A percentile compares a stretch with the other conserved stretches of the same genome.
phyloP scores from a whole-genome alignment of 2,888 invertebrate genomes.

The Marronus borbonicus region DNA sequence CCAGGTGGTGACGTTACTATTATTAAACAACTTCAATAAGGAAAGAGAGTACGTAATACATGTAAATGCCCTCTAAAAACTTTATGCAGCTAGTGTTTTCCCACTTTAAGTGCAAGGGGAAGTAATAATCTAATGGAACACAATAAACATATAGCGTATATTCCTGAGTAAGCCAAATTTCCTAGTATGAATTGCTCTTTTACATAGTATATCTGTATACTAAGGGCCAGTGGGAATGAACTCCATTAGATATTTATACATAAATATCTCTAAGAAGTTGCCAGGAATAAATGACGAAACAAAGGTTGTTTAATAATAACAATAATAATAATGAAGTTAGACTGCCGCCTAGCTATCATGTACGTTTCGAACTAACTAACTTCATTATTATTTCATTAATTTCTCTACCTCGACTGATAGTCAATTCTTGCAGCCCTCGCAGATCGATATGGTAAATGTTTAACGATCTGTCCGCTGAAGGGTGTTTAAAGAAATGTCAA shows the following conservation, averaged over 20 bases:
- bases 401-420: too few relatives aligned
- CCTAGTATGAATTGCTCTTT: constrained; percentile 15
- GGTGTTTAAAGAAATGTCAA: too few relatives aligned
- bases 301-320: too few relatives aligned
- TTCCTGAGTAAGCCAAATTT: neutral
- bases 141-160: neutral
- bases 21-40: constrained; percentile 1
- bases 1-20: constrained; percentile 9
- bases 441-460: too few relatives aligned
- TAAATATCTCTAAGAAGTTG: neutral
- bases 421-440: too few relatives aligned
- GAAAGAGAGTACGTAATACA: neutral
- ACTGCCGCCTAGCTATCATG: too few relatives aligned
- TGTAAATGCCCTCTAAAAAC: constrained; percentile 6
- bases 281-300: too few relatives aligned
- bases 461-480: too few relatives aligned
- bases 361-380: too few relatives aligned
- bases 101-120: neutral
- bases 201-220: constrained; percentile 1
- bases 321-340: too few relatives aligned
- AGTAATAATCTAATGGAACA: constrained; percentile 13
- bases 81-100: neutral
- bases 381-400: too few relatives aligned
- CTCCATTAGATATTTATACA: neutral
- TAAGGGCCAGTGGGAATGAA: neutral